Conservation (phyloP, 2,888 invertebrate genomes). For the Leucoptera coffeella region DNA sequence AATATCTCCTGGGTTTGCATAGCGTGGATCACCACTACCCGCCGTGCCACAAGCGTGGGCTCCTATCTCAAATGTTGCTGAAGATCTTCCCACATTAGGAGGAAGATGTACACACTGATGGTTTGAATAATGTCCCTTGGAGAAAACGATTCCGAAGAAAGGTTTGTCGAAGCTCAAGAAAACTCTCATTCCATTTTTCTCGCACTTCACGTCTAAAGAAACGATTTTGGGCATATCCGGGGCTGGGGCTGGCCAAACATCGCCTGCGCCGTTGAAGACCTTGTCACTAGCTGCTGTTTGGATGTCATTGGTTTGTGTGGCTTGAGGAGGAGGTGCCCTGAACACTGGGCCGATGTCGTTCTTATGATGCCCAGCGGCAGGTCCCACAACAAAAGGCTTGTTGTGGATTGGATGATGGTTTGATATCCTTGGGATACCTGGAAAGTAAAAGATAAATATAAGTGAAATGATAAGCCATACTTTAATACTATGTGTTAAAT, state of each 20-base stretch:
- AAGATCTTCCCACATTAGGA: slow-evolving; percentile 78
- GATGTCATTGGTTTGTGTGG: slow-evolving; percentile 33
- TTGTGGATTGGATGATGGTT: slow-evolving; percentile 46
- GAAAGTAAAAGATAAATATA: slow-evolving; percentile 10
- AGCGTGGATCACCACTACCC: slow-evolving; percentile 89
- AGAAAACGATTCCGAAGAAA: slow-evolving; percentile 92
- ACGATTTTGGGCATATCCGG: slow-evolving; percentile 92
- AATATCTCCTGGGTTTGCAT: slow-evolving; percentile 80
- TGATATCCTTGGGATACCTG: slow-evolving; percentile 43
- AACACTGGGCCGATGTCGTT: slow-evolving; percentile 56
- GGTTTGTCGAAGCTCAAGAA: slow-evolving; percentile 92
- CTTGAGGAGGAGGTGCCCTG: slow-evolving; percentile 61
- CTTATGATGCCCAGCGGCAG: slow-evolving; percentile 42
- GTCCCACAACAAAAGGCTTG: slow-evolving; percentile 35
- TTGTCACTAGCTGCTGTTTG: slow-evolving; percentile 56
- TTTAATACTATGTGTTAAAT: no score
- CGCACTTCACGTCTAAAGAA: slow-evolving; percentile 88
- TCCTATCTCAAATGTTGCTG: slow-evolving; percentile 86
- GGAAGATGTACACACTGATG: slow-evolving; percentile 88
- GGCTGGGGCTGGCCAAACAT: slow-evolving; percentile 79
- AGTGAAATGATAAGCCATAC: no score
- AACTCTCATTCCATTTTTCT: slow-evolving; percentile 90
- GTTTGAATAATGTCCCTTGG: slow-evolving; percentile 90
- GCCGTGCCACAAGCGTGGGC: slow-evolving; percentile 89
- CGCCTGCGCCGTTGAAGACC: slow-evolving; percentile 57